Evolutionary conservation across 2,113 vertebrate species (phyloP).

Genomic region (Corythoichthys haematopterus): DNA sequence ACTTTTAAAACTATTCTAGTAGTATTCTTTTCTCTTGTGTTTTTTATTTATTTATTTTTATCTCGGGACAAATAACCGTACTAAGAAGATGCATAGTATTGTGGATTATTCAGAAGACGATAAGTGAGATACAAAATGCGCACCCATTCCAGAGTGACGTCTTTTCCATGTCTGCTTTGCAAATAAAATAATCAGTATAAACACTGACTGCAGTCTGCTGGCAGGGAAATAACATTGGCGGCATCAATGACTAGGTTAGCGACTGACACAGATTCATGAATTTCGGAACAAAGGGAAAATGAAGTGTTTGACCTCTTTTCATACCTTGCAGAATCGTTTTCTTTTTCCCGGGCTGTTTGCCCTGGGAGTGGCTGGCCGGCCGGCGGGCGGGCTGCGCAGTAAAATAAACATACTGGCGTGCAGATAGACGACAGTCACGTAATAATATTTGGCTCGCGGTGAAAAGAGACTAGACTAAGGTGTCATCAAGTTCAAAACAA

Average conservation of each 20-base stretch:
- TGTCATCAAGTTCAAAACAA: conserved; percentile 6
- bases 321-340: not conserved
- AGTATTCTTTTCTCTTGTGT: too few relatives aligned
- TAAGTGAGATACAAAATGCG: not conserved
- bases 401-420: conserved; percentile 57
- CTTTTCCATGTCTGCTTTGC: not conserved
- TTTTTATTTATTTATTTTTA: too few relatives aligned
- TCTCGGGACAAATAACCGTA: too few relatives aligned
- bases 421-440: conserved; percentile 10
- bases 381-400: conserved; percentile 5
- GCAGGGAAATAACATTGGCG: conserved; percentile 47
- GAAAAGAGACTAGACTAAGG: not conserved
- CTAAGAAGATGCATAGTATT: too few relatives aligned
- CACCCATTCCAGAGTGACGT: not conserved
- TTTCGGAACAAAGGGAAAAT: not conserved
- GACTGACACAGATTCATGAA: conserved; percentile 11
- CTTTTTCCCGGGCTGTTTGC: conserved; percentile 42
- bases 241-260: conserved; percentile 28
- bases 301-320: not conserved
- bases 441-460: conserved; percentile 19
- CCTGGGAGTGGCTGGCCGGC: conserved; percentile 39
- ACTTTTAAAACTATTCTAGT: too few relatives aligned
- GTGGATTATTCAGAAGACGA: not conserved
- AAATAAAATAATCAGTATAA: not conserved
- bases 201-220: not conserved